A percentile compares a stretch with the other conserved stretches of the same genome.
phyloP scores from a whole-genome alignment of 2,888 invertebrate species.

The Syrphus vitripennis region DNA sequence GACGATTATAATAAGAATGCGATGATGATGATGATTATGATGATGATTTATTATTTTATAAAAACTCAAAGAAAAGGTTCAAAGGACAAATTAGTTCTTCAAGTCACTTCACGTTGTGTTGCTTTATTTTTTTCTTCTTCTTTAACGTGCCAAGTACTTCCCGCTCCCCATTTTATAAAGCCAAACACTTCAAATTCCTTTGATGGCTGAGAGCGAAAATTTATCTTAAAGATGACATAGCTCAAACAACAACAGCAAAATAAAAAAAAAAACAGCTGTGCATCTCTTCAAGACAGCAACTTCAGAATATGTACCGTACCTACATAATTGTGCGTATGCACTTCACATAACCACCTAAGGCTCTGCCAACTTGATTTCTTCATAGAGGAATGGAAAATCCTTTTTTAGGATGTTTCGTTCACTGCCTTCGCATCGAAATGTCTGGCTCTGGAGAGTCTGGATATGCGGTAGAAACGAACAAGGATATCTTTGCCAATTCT shows the following conservation, averaged over 20 bases:
- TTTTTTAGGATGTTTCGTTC: slow-evolving; percentile 13
- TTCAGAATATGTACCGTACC: not conserved
- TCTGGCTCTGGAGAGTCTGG: not conserved
- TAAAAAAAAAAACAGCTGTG: not conserved
- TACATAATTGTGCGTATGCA: slow-evolving; percentile 44
- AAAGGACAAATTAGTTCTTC: slow-evolving; percentile 50
- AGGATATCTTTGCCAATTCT: slow-evolving; percentile 14
- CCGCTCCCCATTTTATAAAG: not conserved
- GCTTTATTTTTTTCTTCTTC: no score
- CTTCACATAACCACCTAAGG: slow-evolving; percentile 20
- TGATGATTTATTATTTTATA: not conserved
- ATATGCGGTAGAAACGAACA: slow-evolving; percentile 3
- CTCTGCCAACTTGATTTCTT: not conserved
- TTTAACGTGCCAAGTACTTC: slow-evolving; percentile 25
- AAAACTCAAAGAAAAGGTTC: slow-evolving; percentile 32
- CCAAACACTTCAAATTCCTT: slow-evolving; percentile 35
- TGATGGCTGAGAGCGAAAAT: slow-evolving; percentile 1
- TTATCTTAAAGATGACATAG: not conserved
- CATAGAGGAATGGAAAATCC: not conserved
- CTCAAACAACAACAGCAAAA: not conserved
- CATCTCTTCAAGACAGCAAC: slow-evolving; percentile 27
- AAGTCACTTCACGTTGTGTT: slow-evolving; percentile 31
- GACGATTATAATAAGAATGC: no score
- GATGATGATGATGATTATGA: not conserved
- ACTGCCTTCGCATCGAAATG: not conserved